Percentiles rank a stretch among this genome's conserved stretches.
These are phyloP conservation scores for Drosophila longiperda DNA, from an alignment of 2,888 invertebrate genomes.

Conservation along the genomic window DNA sequence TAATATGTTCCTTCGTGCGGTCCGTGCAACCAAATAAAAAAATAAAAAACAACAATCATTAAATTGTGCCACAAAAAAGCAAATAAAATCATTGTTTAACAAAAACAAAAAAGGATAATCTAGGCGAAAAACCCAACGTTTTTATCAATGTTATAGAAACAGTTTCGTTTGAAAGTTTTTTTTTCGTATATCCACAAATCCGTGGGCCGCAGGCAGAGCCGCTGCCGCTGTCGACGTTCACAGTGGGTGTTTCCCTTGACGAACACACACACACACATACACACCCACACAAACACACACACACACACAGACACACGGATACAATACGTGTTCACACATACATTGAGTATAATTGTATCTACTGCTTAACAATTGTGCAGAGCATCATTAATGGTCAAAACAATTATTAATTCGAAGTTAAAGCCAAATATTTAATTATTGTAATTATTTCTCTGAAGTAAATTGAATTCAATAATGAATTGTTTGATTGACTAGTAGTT, in stretches of 20 bases:
- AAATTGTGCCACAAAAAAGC: neutral
- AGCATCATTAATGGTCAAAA: constrained; percentile 13
- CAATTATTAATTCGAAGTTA: neutral
- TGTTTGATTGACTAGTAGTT: neutral
- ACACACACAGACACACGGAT: constrained; percentile 5
- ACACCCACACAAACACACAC: neutral
- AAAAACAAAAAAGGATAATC: neutral
- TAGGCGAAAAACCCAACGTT: neutral
- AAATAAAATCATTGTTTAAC: neutral
- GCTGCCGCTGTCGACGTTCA: constrained; percentile 5
- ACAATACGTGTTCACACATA: constrained; percentile 9
- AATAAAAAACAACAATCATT: neutral
- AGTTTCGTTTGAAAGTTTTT: neutral
- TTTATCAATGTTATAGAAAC: neutral
- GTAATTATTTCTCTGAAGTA: neutral
- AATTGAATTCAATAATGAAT: neutral
- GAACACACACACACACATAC: constrained; percentile 10
- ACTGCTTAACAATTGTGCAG: constrained; percentile 14
- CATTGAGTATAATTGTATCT: constrained; percentile 14
- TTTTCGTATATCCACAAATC: neutral
- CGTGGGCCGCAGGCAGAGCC: constrained; percentile 6
- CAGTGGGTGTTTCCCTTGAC: constrained; percentile 48
- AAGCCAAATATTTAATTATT: neutral
- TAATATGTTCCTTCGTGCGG: constrained; percentile 25
- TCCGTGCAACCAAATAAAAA: constrained; percentile 4